Evolutionary conservation across 2,113 vertebrate genomes (phyloP), one percentile per base, ranked within the genome.

Genomic region (Martes martes): DNA sequence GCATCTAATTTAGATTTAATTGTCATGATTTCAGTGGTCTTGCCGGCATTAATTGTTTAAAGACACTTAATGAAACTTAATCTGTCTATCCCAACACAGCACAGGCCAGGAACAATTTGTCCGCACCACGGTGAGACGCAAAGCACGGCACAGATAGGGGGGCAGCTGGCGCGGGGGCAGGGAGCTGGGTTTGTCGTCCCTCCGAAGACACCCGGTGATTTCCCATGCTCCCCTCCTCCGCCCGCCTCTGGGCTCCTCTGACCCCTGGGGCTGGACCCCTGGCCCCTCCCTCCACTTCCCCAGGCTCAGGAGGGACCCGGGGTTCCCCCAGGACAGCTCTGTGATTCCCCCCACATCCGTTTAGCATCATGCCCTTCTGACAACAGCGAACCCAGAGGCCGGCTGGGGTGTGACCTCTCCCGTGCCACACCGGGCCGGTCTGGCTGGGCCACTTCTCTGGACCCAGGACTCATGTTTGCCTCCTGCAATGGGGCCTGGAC

Each of bases 1-100:
- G 36, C 69, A 63, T 92, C 96, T 98, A 88, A 90, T 96, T 95
- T 63, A 90, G 94, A 83, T 52, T 59, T 95, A 89, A 95, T 97
- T 61, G 91, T 80, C 79, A 45, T 42, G 91, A 78, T 91, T 90
- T 94, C 63, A 90, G 52, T 11, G 91, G 92, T 88, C 73, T 71
- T 73, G 42, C 73, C 74, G 85, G 96, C 95, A 84, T 93, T 92
- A 86, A 93, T 83, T 92, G 82, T 89, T 96, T 93, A 92, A 95
- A 94, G 82, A 95, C 79, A 84, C 55, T 69, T 73, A 73, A 50
- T 89, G 89, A 82, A 79, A 86, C n/a, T 3, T 93, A 50, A 91
- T 95, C 78, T 91, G 85, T 63, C 52, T 83, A 6, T 91, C 65
- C 83, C 71, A 61, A 91, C 88, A 73, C 55, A 63, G n/a, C 24